Conservation (phyloP, 2,888 invertebrate species). For the Eupeodes latifasciatus region DNA sequence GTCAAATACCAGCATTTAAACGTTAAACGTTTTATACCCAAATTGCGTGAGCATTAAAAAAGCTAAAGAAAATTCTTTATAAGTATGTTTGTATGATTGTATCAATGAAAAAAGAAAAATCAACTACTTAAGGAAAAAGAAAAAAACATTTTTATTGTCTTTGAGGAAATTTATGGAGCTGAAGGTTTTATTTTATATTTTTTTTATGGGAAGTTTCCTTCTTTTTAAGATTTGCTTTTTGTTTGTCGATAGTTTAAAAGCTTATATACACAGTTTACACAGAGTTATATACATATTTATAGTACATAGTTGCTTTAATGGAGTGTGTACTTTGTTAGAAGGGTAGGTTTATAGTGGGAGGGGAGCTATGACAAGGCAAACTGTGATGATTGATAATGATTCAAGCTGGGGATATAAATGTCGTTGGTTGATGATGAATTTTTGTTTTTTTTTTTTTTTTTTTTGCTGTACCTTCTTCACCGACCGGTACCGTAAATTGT, state of each 20-base stretch:
- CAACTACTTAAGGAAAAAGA: constrained; percentile 8
- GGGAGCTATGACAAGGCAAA: constrained; percentile 51
- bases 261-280: constrained; percentile 2
- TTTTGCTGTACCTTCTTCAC: not conserved
- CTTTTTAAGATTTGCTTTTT: constrained; percentile 23
- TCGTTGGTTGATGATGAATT: constrained; percentile 70
- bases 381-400: constrained; percentile 72
- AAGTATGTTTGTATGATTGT: not conserved
- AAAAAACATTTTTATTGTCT: constrained; percentile 71
- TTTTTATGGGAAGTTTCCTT: constrained; percentile 58
- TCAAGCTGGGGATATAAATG: constrained; percentile 70
- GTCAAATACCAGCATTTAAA: constrained; percentile 73
- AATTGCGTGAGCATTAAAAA: constrained; percentile 75
- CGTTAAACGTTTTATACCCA: constrained; percentile 75
- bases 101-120: constrained; percentile 16
- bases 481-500: constrained; percentile 32
- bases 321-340: not conserved
- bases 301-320: not conserved
- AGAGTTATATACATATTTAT: not conserved
- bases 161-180: constrained; percentile 62
- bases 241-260: constrained; percentile 62
- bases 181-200: constrained; percentile 43
- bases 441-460: constrained; percentile 3
- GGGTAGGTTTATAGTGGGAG: not conserved
- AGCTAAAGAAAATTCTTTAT: constrained; percentile 5